Conservation (phyloP, 1,140 invertebrate species). For the Galendromus occidentalis region DNA sequence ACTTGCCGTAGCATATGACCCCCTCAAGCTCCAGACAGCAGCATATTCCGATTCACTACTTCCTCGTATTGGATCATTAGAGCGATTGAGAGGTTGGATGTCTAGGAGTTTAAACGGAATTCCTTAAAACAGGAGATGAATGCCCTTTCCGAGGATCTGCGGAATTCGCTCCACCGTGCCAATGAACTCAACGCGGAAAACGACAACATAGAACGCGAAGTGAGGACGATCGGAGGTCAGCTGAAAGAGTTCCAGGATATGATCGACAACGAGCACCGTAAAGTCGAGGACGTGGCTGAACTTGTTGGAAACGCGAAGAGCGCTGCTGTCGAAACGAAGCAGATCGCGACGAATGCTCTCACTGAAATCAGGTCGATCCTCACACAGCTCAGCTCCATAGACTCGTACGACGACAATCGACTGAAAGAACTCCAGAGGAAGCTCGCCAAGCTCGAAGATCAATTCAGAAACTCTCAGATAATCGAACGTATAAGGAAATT, state of each 20-base stretch:
- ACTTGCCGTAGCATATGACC: no score
- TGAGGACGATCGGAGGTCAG: not conserved
- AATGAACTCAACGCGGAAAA: not conserved
- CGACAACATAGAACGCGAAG: not conserved
- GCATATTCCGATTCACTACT: no score
- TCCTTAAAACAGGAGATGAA: not conserved
- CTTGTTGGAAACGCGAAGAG: constrained; percentile 55
- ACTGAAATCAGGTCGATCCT: constrained; percentile 54
- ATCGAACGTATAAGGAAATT: constrained; percentile 49
- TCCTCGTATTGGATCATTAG: no score
- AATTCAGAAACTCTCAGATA: constrained; percentile 48
- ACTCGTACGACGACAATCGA: constrained; percentile 10
- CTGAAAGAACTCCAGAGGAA: constrained; percentile 50
- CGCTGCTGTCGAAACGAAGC: constrained; percentile 48
- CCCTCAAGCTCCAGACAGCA: no score
- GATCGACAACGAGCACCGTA: not conserved
- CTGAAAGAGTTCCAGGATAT: not conserved
- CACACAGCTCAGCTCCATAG: constrained; percentile 4
- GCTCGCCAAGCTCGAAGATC: constrained; percentile 46
- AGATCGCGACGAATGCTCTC: constrained; percentile 55
- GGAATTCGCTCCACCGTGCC: not conserved
- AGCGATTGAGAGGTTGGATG: no score
- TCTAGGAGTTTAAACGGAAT: no score
- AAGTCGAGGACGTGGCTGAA: constrained; percentile 41
- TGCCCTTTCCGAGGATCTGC: not conserved